A percentile compares a stretch with the other conserved stretches of the same genome.
These are phyloP conservation scores for Rhogogaster chlorosoma DNA, from an alignment of 2,888 invertebrate genomes.

Conservation along the genomic window DNA sequence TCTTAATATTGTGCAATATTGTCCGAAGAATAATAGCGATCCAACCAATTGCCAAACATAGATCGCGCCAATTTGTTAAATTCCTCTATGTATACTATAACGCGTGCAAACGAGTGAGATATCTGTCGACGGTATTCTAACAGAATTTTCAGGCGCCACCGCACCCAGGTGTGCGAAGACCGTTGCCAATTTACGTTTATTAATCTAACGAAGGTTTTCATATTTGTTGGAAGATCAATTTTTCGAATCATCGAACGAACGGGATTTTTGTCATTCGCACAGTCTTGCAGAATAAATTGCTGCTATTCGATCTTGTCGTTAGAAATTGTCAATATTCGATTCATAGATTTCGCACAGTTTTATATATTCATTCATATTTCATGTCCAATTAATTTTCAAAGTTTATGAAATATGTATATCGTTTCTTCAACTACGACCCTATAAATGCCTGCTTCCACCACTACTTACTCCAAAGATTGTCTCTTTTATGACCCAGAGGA, in stretches of 20 bases:
- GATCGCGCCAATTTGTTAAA: constrained; percentile 43
- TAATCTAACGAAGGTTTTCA: constrained; percentile 27
- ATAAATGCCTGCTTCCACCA: neutral
- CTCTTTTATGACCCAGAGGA: neutral
- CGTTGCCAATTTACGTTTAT: constrained; percentile 33
- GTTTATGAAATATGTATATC: neutral
- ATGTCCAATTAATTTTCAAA: neutral
- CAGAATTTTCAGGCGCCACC: constrained; percentile 46
- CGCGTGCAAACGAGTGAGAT: constrained; percentile 33
- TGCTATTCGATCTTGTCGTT: neutral
- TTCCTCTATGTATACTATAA: neutral
- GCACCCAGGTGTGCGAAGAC: constrained; percentile 23
- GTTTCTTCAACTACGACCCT: neutral
- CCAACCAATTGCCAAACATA: constrained; percentile 23
- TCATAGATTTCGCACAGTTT: neutral
- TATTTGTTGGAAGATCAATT: neutral
- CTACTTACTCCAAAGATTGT: neutral
- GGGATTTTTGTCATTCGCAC: neutral
- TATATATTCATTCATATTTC: neutral
- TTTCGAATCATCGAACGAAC: neutral
- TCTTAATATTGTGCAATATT: neutral
- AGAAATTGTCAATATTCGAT: neutral
- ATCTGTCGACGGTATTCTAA: constrained; percentile 19
- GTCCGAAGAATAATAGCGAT: constrained; percentile 32
- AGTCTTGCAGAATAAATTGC: neutral